Conservation (phyloP, 64 coral and sea anemone species). For the Trachythela sp. region DNA sequence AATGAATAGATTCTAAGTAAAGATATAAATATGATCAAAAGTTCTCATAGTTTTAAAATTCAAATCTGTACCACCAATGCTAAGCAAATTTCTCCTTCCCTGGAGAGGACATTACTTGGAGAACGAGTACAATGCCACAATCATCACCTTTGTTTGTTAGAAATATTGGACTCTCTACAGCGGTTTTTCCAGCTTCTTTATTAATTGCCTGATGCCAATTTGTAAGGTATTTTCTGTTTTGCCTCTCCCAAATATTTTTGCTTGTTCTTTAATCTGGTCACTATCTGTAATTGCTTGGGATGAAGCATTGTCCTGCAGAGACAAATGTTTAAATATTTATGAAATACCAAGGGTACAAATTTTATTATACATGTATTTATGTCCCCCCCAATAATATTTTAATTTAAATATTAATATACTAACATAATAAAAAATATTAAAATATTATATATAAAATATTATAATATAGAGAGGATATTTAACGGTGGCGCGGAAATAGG, state of each 20-base stretch:
- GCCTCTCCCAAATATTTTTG: slow-evolving; percentile 28
- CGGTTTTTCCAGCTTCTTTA: not conserved
- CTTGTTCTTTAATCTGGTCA: not conserved
- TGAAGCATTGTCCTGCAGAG: not conserved
- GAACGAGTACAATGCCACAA: not conserved
- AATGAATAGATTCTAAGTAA: no score
- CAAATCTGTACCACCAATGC: not conserved
- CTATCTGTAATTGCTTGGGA: not conserved
- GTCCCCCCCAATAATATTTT: not conserved
- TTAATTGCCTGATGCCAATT: slow-evolving; percentile 5
- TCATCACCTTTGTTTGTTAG: slow-evolving; percentile 9
- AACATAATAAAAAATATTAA: no score
- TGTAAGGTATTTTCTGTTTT: not conserved
- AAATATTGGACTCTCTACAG: not conserved
- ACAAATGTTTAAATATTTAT: not conserved
- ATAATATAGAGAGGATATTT: no score
- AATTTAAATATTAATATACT: no score
- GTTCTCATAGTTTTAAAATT: no score
- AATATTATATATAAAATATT: no score
- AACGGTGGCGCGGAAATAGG: no score
- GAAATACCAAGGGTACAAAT: no score
- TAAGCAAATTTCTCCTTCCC: not conserved
- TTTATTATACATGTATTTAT: no score
- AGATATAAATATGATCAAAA: no score
- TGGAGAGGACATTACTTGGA: not conserved